A percentile compares a stretch with the other conserved stretches of the same genome.
Conservation (phyloP, 1,140 invertebrate species). For the Bombus impatiens region DNA sequence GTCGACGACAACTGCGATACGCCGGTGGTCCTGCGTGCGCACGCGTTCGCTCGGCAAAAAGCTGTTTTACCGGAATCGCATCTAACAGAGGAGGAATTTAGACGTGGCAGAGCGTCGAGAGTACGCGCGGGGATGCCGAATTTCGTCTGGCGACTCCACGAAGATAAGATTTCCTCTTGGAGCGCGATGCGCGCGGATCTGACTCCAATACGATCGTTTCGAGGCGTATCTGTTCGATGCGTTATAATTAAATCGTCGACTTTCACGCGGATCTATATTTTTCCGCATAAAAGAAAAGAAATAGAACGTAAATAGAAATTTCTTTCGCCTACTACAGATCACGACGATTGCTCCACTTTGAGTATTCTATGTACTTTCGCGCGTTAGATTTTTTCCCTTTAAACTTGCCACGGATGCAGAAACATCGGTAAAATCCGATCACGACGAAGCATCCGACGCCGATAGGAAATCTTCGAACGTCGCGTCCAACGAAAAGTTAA, state of each 20-base stretch:
- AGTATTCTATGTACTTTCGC: not conserved
- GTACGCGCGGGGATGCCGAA: not conserved
- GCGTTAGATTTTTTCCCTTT: rapidly evolving
- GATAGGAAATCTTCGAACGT: too few species aligned
- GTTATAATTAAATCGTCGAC: too few species aligned
- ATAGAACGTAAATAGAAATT: not conserved
- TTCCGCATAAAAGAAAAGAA: too few species aligned
- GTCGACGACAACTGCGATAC: not conserved
- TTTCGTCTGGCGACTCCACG: not conserved
- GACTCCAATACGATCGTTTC: not conserved
- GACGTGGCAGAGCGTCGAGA: not conserved
- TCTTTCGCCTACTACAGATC: not conserved
- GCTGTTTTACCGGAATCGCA: not conserved
- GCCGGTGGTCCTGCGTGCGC: constrained; percentile 1
- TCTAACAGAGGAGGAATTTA: not conserved
- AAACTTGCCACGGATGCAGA: not conserved
- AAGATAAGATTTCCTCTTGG: not conserved
- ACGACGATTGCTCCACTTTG: not conserved
- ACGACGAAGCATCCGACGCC: too few species aligned
- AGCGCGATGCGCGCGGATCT: not conserved
- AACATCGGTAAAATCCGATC: too few species aligned
- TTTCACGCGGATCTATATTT: too few species aligned
- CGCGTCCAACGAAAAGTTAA: too few species aligned
- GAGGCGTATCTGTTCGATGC: not conserved
- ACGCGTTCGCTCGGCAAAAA: not conserved